Evolutionary conservation across 1,140 invertebrate species (phyloP), one percentile per base, ranked within the genome.

Genomic region (Lordiphosa mommai): DNA sequence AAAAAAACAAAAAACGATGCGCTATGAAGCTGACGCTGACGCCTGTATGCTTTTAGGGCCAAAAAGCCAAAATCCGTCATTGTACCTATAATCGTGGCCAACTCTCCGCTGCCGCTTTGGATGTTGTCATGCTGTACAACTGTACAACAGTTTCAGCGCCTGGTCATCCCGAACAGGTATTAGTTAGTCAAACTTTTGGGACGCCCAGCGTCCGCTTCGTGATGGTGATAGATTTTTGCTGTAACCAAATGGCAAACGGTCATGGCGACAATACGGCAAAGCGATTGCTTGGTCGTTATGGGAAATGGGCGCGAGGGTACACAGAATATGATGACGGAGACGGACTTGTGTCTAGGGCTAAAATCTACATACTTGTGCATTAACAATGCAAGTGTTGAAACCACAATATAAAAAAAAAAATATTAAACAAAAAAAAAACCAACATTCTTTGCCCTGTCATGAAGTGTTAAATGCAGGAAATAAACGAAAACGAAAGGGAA

Each of bases 121-220:
- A 70, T 50, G 46, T 76, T 73, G 76, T 80, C 74, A 80, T 80
- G 74, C 74, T 17, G 29, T 29, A 8, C n/a, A n/a, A n/a, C 20
- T 6, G 17, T 43, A 13, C 4, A 16, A 23, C 44, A 34, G 43
- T 51, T 48, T 37, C 37, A 17, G 50, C 37, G 64, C 63, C 64
- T 68, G 74, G 76, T 82, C 74, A 80, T 82, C 74, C 74, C 76
- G 79, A 80, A 80, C 74, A 80, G 74, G 74, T 80, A 79, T 77
- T 77, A 72, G 55, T 57, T 63, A 61, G 55, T 67, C 53, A 55
- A 53, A 73, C 29, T 61, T 80, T 80, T 82, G 67, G 76, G 59
- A 52, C 61, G 76, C 76, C 76, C 74, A 82, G 66, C 76, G 71
- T 82, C 76, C 74, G 74, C 71, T 61, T 80, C 71, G 77, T 82